Percentiles rank a stretch among this genome's conserved stretches.
phyloP scores from a whole-genome alignment of 2,797 vertebrate species.

The Manis javanica region DNA sequence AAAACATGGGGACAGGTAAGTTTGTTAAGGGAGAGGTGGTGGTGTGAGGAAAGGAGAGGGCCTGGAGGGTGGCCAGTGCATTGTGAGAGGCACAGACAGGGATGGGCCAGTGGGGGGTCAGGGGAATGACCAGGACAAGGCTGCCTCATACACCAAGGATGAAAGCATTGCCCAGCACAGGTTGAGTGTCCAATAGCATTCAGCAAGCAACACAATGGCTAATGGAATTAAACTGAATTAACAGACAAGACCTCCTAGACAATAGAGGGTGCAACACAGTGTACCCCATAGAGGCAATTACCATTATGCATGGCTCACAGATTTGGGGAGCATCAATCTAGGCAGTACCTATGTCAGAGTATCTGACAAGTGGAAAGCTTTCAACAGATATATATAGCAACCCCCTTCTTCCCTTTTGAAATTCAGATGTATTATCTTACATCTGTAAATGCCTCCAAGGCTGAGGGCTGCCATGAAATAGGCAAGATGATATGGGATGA shows the following conservation, averaged over 20 bases:
- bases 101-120: no score
- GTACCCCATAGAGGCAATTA: not conserved
- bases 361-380: not conserved
- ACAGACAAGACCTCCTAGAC: not conserved
- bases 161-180: not conserved
- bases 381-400: not conserved
- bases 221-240: not conserved
- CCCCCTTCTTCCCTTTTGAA: not conserved
- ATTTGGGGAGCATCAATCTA: not conserved
- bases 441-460: not conserved
- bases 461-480: not conserved
- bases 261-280: rapidly evolving
- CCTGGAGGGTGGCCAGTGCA: rapidly evolving
- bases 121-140: not conserved
- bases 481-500: not conserved
- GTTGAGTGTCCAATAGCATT: not conserved
- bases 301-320: not conserved
- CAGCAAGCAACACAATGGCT: not conserved
- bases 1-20: not conserved
- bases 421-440: not conserved
- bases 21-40: not conserved
- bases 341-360: not conserved
- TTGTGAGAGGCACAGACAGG: not conserved
- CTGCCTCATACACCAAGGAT: not conserved
- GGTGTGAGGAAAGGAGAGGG: not conserved